Conservation (phyloP, 2,888 invertebrate genomes). For the Nomada lathburiana region DNA sequence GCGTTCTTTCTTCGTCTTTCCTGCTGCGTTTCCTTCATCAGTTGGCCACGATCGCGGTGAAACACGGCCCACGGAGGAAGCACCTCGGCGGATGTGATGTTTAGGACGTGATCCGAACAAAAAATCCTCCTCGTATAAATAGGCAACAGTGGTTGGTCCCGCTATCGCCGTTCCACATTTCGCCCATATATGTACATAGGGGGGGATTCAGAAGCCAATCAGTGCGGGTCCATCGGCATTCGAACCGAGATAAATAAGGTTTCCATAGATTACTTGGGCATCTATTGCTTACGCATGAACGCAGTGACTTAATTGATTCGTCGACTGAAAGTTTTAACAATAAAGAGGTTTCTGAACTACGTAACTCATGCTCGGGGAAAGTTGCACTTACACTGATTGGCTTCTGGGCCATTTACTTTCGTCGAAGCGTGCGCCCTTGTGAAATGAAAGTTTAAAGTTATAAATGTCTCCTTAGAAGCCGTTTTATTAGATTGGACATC, state of each 20-base stretch:
- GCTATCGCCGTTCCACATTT: conserved; percentile 55
- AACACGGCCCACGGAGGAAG: conserved; percentile 66
- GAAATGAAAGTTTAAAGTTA: too few species aligned
- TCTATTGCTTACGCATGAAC: background rate
- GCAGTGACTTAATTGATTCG: too few species aligned
- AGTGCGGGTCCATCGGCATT: too few species aligned
- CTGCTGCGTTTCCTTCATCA: conserved; percentile 56
- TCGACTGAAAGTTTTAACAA: too few species aligned
- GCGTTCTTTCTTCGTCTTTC: conserved; percentile 62
- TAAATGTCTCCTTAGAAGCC: too few species aligned
- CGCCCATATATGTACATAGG: conserved; percentile 61
- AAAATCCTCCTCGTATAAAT: conserved; percentile 73
- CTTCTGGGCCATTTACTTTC: too few species aligned
- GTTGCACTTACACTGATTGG: too few species aligned
- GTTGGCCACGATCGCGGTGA: conserved; percentile 63
- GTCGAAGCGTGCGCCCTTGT: too few species aligned
- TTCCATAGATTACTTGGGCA: background rate
- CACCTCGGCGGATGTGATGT: conserved; percentile 80
- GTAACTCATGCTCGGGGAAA: too few species aligned
- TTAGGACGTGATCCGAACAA: conserved; percentile 72
- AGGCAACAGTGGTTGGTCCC: conserved; percentile 71
- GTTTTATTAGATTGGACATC: background rate
- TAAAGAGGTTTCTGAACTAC: too few species aligned
- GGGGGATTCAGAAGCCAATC: too few species aligned
- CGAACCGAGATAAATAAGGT: too few species aligned